A percentile compares a stretch with the other conserved stretches of the same genome.
These are phyloP conservation scores for Zoanthus sansibaricus DNA, from an alignment of 92 coral and sea anemone species.

Conservation along the genomic window DNA sequence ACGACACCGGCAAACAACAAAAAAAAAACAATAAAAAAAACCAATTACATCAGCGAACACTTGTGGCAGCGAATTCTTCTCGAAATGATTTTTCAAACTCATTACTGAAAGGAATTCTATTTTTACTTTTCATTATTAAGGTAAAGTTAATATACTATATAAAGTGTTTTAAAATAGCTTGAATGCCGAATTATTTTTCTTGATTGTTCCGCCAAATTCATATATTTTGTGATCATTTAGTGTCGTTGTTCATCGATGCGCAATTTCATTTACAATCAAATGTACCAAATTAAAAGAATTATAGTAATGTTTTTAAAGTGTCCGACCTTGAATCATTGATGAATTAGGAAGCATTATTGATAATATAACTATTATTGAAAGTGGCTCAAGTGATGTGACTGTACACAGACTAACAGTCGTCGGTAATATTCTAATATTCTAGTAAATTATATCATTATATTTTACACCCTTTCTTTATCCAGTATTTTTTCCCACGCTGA, in stretches of 20 bases:
- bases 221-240: background rate
- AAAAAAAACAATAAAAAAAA: background rate
- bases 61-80: background rate
- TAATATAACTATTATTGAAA: background rate
- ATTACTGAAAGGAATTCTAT: background rate
- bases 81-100: background rate
- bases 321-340: background rate
- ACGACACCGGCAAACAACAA: too few species aligned
- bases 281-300: background rate
- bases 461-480: background rate
- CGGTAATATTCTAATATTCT: background rate
- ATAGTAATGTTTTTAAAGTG: background rate
- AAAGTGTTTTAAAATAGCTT: background rate
- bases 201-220: too few species aligned
- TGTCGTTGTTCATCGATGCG: too few species aligned
- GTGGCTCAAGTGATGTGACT: background rate
- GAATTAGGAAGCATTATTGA: background rate
- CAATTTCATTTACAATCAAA: background rate
- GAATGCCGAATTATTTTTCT: background rate
- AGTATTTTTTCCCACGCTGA: background rate
- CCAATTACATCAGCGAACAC: background rate
- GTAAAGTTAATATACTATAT: conserved; percentile 6
- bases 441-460: background rate
- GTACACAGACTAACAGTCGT: background rate
- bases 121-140: background rate